Percentiles rank a stretch among this genome's conserved stretches.
Conservation (phyloP, 2,797 vertebrate species). For the Kryptolebias ocellatus region DNA sequence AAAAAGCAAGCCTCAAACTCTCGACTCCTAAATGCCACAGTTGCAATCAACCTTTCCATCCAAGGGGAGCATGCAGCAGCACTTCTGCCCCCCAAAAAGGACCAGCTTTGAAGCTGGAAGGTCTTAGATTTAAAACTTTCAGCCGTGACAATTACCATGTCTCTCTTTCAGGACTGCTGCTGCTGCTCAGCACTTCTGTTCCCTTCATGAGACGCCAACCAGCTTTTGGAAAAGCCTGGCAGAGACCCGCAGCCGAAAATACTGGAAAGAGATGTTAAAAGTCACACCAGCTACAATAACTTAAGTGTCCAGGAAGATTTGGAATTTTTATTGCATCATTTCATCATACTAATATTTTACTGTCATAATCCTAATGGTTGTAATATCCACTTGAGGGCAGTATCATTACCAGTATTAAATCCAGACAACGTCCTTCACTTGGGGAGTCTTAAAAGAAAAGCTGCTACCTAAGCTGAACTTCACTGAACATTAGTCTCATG, state of each 20-base stretch:
- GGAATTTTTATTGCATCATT: constrained; percentile 56
- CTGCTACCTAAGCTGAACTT: constrained; percentile 31
- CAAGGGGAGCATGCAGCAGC: constrained; percentile 25
- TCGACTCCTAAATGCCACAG: constrained; percentile 72
- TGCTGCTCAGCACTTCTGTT: constrained; percentile 47
- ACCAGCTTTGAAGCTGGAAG: constrained; percentile 67
- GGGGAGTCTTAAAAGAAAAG: constrained; percentile 34
- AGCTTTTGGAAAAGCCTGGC: constrained; percentile 62
- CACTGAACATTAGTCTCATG: constrained; percentile 26
- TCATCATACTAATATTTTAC: constrained; percentile 55
- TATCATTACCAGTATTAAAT: constrained; percentile 44
- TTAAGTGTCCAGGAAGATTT: constrained; percentile 54
- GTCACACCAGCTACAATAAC: constrained; percentile 65
- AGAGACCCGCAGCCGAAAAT: constrained; percentile 31
- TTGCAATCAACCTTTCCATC: constrained; percentile 71
- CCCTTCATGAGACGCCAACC: constrained; percentile 60
- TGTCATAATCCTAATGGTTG: constrained; percentile 30
- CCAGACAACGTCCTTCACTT: constrained; percentile 23
- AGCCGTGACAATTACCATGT: constrained; percentile 72
- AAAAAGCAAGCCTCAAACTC: constrained; percentile 63
- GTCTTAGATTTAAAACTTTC: constrained; percentile 68
- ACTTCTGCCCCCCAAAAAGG: constrained; percentile 61
- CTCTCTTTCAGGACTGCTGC: constrained; percentile 46
- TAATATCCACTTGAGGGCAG: constrained; percentile 73
- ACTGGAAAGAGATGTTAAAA: constrained; percentile 62